Base-by-base conservation (phyloP, 2,113 vertebrate genomes). In the Heloderma charlesbogerti region DNA sequence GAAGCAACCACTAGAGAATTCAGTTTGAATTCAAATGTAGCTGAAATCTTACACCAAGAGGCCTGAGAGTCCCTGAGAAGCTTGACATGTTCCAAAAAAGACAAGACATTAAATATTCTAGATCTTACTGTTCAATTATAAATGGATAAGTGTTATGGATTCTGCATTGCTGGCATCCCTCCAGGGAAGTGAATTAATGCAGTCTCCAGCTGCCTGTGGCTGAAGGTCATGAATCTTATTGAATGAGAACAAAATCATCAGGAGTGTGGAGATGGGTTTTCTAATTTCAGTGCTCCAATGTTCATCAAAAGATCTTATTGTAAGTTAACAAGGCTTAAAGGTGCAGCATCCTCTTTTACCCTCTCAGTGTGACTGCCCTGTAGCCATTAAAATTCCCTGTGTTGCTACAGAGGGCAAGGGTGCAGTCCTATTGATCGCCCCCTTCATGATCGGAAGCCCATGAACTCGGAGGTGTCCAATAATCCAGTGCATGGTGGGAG, bases 221-320 rank as follows among this genome's bases (percentile, higher is more conserved):
- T 93, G 74, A 96, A 94, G 93, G 95, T 96, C 96, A 93, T 0
- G 81, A 95, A 94, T 93, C 95, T 89, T 84, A 31, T 82, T 87
- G 92, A 96, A 95, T 96, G 85, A 94, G 90, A 96, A 89, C 91
- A 89, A 92, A 94, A 95, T 81, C 60, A 66, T 54, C 75, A 78
- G 90, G 71, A 79, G 89, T 95, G 92, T 92, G 75, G 91, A 92
- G 89, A 66, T 67, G 86, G 80, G 57, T 90, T n/a, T 96, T 93
- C 92, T 93, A 92, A 92, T 93, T 83, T 87, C 92, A 88, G 54
- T 54, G 60, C 86, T 88, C 72, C 86, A 89, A 82, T 96, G 93
- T 94, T 95, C 88, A 78, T 91, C 89, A 67, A 66, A 74, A 80
- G 94, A 89, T 84, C 74, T 48, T 77, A 90, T 90, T 95, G 93